Conservation (phyloP, 2,888 invertebrate genomes). For the Leptodirus hochenwartii region DNA sequence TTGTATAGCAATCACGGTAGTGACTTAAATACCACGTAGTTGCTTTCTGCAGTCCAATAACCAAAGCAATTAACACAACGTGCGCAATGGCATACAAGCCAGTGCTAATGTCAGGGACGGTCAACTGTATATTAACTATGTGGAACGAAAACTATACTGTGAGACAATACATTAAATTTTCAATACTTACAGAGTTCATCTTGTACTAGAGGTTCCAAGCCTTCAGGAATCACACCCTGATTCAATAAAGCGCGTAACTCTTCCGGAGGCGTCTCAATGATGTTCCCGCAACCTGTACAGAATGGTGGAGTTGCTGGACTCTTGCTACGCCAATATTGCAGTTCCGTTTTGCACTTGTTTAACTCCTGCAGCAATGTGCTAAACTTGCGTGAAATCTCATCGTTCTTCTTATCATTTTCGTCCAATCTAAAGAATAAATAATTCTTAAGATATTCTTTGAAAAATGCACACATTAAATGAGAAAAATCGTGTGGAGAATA, state of each 20-base stretch:
- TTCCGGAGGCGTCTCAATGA: conserved; percentile 35
- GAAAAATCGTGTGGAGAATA: no score
- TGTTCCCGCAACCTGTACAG: conserved; percentile 56
- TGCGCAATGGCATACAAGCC: no score
- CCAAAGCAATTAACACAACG: no score
- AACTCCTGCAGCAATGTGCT: conserved; percentile 73
- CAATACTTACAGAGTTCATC: conserved; percentile 13
- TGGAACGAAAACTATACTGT: no score
- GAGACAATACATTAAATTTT: no score
- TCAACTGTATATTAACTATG: neutral
- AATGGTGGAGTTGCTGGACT: conserved; percentile 56
- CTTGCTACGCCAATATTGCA: conserved; percentile 82
- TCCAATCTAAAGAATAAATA: no score
- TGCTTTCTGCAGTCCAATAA: no score
- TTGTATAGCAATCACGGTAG: no score
- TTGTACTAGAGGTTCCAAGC: conserved; percentile 25
- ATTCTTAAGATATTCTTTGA: no score
- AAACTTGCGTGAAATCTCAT: conserved; percentile 76
- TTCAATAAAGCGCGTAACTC: conserved; percentile 41
- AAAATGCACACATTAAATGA: no score
- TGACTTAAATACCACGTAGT: no score
- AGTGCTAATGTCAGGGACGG: no score
- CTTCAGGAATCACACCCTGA: conserved; percentile 37
- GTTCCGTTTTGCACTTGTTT: conserved; percentile 80
- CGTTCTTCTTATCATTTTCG: conserved; percentile 80